phyloP scores from a whole-genome alignment of 2,888 invertebrate species.

The Tridacna gigas region DNA sequence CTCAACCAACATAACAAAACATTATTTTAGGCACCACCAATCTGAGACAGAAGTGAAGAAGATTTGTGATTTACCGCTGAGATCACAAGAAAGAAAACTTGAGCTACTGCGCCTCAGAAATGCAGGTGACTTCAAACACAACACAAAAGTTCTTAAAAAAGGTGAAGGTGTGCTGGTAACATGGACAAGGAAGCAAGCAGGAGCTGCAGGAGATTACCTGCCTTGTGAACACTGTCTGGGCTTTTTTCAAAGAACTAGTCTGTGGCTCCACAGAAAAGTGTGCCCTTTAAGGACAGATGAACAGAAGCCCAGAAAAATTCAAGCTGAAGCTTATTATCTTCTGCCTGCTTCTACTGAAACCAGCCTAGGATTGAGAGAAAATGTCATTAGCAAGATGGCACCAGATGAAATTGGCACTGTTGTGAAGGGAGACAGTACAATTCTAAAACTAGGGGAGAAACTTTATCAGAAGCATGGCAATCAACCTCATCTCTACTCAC shows the following conservation, averaged over 20 bases:
- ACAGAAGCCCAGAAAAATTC: constrained; percentile 7
- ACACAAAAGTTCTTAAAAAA: constrained; percentile 38
- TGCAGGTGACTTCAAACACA: constrained; percentile 49
- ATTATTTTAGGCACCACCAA: constrained; percentile 40
- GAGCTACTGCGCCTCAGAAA: constrained; percentile 45
- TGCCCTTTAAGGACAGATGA: constrained; percentile 12
- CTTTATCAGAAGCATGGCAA: constrained; percentile 30
- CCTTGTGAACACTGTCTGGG: constrained; percentile 4
- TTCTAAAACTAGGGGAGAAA: constrained; percentile 29
- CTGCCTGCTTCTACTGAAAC: neutral
- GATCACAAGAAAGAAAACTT: constrained; percentile 37
- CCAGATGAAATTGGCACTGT: constrained; percentile 18
- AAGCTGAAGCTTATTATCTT: neutral
- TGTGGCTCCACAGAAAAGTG: constrained; percentile 17
- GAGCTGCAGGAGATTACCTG: neutral
- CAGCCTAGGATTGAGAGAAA: constrained; percentile 29
- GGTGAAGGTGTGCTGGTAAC: constrained; percentile 40
- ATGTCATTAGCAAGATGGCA: constrained; percentile 28
- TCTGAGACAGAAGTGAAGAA: constrained; percentile 36
- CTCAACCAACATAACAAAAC: constrained; percentile 43
- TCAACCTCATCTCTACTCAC: constrained; percentile 8
- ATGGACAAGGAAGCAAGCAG: constrained; percentile 15
- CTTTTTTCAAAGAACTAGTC: constrained; percentile 3
- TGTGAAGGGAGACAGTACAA: constrained; percentile 18
- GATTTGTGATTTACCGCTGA: constrained; percentile 12